A percentile compares a stretch with the other conserved stretches of the same genome.
phyloP scores from a whole-genome alignment of 1,140 invertebrate species.

The Aplysia californica region DNA sequence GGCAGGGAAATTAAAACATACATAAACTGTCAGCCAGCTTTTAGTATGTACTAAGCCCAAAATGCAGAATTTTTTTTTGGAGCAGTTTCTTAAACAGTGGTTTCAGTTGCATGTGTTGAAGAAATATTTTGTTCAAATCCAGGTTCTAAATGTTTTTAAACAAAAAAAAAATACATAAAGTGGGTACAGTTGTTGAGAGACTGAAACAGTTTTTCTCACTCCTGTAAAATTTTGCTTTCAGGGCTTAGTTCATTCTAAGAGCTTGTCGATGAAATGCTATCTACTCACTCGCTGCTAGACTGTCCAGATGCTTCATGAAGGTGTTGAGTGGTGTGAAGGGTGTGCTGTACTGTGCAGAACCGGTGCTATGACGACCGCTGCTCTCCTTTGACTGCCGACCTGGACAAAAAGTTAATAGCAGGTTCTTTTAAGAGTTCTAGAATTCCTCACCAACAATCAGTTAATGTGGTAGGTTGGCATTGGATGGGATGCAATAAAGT shows the following conservation, averaged over 20 bases:
- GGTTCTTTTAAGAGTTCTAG: too few species aligned
- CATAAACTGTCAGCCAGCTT: too few species aligned
- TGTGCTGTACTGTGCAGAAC: background rate
- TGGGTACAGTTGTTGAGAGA: background rate
- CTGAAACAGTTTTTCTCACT: background rate
- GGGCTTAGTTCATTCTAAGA: background rate
- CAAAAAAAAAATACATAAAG: background rate
- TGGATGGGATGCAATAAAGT: too few species aligned
- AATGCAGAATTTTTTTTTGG: background rate
- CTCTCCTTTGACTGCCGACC: background rate
- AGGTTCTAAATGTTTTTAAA: background rate
- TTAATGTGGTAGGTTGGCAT: too few species aligned
- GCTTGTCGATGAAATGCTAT: background rate
- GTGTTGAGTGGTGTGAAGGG: slow-evolving; percentile 1
- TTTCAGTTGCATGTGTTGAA: too few species aligned
- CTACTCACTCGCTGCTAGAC: background rate
- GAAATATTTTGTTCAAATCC: too few species aligned
- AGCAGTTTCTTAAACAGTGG: background rate
- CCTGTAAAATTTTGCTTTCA: background rate
- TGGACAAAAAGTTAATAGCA: too few species aligned
- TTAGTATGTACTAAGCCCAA: too few species aligned
- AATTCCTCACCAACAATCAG: too few species aligned
- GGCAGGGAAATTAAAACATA: too few species aligned
- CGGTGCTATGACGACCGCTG: background rate
- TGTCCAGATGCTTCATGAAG: slow-evolving; percentile 6